phyloP scores from a whole-genome alignment of 2,113 vertebrate genomes.

The Geococcyx californianus region DNA sequence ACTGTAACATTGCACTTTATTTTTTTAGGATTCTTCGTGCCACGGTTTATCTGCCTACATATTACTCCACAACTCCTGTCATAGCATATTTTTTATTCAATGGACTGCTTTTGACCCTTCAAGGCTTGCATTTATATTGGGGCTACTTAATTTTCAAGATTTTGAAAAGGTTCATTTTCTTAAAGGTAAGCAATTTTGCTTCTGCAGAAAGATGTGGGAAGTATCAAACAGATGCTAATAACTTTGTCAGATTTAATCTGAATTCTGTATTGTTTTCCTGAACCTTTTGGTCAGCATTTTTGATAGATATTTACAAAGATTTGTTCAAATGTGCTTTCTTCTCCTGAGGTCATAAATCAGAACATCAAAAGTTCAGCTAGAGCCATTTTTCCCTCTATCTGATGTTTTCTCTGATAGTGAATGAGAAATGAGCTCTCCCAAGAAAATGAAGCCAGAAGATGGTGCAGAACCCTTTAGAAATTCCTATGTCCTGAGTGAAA shows the following conservation, averaged over 20 bases:
- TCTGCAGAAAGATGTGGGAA: neutral
- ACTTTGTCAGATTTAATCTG: neutral
- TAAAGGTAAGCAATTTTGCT: conserved; percentile 79
- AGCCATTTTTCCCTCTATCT: neutral
- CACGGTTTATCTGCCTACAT: conserved; percentile 82
- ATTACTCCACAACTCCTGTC: conserved; percentile 80
- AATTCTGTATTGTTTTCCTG: neutral
- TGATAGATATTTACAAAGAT: neutral
- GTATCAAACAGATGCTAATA: neutral
- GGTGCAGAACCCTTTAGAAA: neutral
- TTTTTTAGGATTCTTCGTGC: conserved; percentile 89
- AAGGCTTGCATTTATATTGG: conserved; percentile 92
- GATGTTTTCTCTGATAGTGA: neutral
- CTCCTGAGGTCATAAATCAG: neutral
- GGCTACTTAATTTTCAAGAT: conserved; percentile 87
- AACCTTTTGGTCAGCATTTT: neutral
- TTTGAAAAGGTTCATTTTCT: conserved; percentile 85
- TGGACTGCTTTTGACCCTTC: conserved; percentile 82
- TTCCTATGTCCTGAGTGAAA: neutral
- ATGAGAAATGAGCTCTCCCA: neutral
- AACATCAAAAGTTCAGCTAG: neutral
- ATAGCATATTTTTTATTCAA: conserved; percentile 94
- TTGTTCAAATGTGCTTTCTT: neutral
- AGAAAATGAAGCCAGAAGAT: neutral
- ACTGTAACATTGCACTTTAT: neutral